Conservation (phyloP, 1,140 invertebrate species). For the Apis laboriosa region DNA sequence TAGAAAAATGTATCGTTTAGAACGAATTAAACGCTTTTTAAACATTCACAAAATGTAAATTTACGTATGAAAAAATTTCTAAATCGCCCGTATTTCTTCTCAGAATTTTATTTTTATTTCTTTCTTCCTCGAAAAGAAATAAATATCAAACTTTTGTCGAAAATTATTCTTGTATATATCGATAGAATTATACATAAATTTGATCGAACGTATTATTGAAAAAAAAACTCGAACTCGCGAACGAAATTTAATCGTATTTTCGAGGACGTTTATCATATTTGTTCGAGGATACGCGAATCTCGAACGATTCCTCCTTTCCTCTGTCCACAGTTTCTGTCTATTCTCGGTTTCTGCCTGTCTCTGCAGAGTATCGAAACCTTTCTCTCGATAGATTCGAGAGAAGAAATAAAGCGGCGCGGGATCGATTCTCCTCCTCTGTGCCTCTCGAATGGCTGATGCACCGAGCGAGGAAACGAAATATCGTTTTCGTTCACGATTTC, state of each 20-base stretch:
- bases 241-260: slow-evolving; percentile 26
- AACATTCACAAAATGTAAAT: no score
- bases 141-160: background rate
- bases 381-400: slow-evolving; percentile 22
- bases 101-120: no score
- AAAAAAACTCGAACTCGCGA: background rate
- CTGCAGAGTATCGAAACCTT: slow-evolving; percentile 9
- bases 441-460: background rate
- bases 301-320: slow-evolving; percentile 4
- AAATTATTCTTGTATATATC: no score
- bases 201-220: background rate
- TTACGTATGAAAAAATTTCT: no score
- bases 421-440: background rate
- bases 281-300: slow-evolving; percentile 8
- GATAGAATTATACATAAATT: no score
- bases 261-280: slow-evolving; percentile 28
- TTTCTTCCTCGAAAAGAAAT: no score
- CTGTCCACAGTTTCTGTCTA: background rate
- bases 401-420: slow-evolving; percentile 9
- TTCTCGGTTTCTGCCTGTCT: background rate
- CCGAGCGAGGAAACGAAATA: slow-evolving; percentile 27
- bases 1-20: no score
- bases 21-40: no score
- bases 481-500: background rate
- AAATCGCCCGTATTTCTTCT: no score